Percentiles rank a stretch among this genome's conserved stretches.
phyloP scores from a whole-genome alignment of 2,888 invertebrate species.

The Trichogramma dendrolimi region DNA sequence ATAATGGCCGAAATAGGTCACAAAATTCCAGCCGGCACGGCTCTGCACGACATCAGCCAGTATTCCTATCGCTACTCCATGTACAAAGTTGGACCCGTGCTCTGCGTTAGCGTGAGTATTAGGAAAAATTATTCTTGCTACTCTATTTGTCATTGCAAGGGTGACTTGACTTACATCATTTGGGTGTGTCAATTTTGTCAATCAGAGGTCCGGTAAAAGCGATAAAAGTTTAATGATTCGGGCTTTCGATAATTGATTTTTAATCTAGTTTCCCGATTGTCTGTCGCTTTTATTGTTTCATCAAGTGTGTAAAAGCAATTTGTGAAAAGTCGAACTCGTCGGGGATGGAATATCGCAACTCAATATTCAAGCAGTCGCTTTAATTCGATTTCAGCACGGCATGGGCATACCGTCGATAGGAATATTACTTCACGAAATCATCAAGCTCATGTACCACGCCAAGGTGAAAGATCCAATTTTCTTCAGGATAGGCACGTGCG shows the following conservation, averaged over 20 bases:
- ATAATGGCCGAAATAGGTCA: constrained; percentile 89
- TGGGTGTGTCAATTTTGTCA: no score
- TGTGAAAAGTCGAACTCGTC: no score
- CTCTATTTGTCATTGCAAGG: no score
- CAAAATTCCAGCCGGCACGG: constrained; percentile 84
- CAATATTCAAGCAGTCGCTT: no score
- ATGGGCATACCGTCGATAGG: constrained; percentile 97
- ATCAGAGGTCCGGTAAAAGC: no score
- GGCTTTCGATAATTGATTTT: no score
- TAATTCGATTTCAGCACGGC: constrained; percentile 71
- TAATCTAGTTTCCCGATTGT: no score
- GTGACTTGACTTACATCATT: no score
- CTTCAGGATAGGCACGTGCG: constrained; percentile 89
- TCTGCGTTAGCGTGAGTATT: constrained; percentile 76
- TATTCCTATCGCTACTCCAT: constrained; percentile 91
- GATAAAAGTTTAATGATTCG: no score
- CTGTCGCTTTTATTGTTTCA: no score
- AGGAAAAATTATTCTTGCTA: constrained; percentile 22
- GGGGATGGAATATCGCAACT: no score
- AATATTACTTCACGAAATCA: constrained; percentile 91
- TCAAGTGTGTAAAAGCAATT: no score
- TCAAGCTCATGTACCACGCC: constrained; percentile 94
- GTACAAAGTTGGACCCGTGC: constrained; percentile 90
- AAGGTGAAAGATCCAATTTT: constrained; percentile 82
- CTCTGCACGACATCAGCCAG: constrained; percentile 83